A percentile compares a stretch with the other conserved stretches of the same genome.
These are phyloP conservation scores for Scrobipalpa atriplicella DNA, from an alignment of 2,888 invertebrate genomes.

Conservation along the genomic window DNA sequence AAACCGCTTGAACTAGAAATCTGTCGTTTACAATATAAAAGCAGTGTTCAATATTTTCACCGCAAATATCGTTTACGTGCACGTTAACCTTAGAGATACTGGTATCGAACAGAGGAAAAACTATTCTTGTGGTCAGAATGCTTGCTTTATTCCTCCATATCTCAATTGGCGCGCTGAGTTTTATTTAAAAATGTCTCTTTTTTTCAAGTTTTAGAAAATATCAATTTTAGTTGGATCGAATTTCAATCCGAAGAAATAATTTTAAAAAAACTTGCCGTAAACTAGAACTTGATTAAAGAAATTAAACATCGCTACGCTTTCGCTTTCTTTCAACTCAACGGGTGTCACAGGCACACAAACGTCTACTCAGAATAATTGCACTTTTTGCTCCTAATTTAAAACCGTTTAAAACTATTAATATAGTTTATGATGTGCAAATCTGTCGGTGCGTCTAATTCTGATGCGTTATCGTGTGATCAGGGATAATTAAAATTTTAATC, in stretches of 20 bases:
- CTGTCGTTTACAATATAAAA: constrained; percentile 46
- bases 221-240: neutral
- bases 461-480: constrained; percentile 26
- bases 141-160: neutral
- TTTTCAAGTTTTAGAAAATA: neutral
- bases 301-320: constrained; percentile 25
- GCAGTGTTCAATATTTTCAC: constrained; percentile 53
- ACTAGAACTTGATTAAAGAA: constrained; percentile 20
- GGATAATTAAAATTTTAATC: constrained; percentile 34
- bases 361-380: neutral
- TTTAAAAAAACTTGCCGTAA: constrained; percentile 23
- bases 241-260: neutral
- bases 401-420: constrained; percentile 5
- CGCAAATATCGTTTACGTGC: constrained; percentile 48
- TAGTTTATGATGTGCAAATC: constrained; percentile 21
- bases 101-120: constrained; percentile 11
- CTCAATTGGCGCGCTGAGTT: neutral
- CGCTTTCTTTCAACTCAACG: constrained; percentile 6
- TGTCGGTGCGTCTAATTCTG: constrained; percentile 6
- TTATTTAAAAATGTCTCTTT: too few relatives aligned
- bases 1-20: constrained; percentile 52
- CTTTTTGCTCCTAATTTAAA: constrained; percentile 6
- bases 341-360: constrained; percentile 19
- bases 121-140: constrained; percentile 3
- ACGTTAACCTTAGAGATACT: constrained; percentile 37